These are phyloP conservation scores for Drosophila pseudotalamancana DNA, from an alignment of 2,888 invertebrate genomes.

Conservation along the genomic window DNA sequence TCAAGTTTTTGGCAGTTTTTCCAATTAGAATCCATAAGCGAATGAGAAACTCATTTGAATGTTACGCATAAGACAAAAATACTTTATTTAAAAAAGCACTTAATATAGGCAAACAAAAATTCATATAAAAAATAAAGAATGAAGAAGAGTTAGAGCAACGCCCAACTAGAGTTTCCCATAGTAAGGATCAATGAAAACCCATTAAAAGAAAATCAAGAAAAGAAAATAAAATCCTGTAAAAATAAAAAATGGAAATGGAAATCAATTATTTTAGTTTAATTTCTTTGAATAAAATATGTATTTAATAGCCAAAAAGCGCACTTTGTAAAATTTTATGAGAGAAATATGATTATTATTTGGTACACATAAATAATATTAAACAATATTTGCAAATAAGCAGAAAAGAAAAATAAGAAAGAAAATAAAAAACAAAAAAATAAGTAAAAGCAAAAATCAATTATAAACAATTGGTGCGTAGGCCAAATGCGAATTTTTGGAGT, in stretches of 20 bases:
- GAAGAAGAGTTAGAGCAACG: slow-evolving; percentile 1
- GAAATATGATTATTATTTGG: slow-evolving; percentile 42
- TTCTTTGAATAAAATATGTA: slow-evolving; percentile 50
- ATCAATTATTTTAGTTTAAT: slow-evolving; percentile 31
- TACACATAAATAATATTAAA: slow-evolving; percentile 32
- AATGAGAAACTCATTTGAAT: slow-evolving; percentile 25
- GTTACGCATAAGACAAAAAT: slow-evolving; percentile 56
- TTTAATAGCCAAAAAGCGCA: slow-evolving; percentile 52
- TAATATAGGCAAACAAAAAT: slow-evolving; percentile 18
- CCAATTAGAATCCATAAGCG: slow-evolving; percentile 29
- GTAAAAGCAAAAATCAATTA: slow-evolving; percentile 14
- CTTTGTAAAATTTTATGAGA: slow-evolving; percentile 73
- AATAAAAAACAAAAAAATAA: neutral
- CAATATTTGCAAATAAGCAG: slow-evolving; percentile 11
- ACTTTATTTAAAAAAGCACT: slow-evolving; percentile 64
- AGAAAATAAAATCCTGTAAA: slow-evolving; percentile 24
- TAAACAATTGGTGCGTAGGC: slow-evolving; percentile 30
- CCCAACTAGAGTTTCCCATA: slow-evolving; percentile 19
- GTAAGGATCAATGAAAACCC: slow-evolving; percentile 29
- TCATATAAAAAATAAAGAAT: slow-evolving; percentile 3
- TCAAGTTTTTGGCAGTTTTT: slow-evolving; percentile 69
- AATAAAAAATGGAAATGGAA: slow-evolving; percentile 20
- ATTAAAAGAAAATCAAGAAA: slow-evolving; percentile 16
- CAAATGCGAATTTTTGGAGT: slow-evolving; percentile 20
- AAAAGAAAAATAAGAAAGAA: slow-evolving; percentile 19